Percentiles rank a stretch among this genome's conserved stretches.
Evolutionary conservation across 2,888 invertebrate genomes (phyloP).

Genomic region (Lissonota sp.): DNA sequence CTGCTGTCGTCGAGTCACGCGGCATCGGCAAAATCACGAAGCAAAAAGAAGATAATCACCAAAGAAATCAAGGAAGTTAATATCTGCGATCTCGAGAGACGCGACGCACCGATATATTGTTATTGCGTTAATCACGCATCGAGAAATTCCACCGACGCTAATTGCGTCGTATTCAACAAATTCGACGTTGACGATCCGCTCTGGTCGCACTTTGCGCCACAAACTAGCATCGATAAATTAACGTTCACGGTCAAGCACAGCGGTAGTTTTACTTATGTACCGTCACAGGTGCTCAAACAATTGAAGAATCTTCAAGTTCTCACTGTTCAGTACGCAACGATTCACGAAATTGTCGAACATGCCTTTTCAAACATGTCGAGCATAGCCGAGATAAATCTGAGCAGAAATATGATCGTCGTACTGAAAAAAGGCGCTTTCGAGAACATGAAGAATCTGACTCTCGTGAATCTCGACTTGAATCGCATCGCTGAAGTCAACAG

Average conservation of each 20-base stretch:
- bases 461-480: slow-evolving; percentile 91
- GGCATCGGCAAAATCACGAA: slow-evolving; percentile 70
- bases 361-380: slow-evolving; percentile 91
- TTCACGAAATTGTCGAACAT: slow-evolving; percentile 88
- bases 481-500: slow-evolving; percentile 89
- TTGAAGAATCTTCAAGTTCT: slow-evolving; percentile 88
- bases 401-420: slow-evolving; percentile 89
- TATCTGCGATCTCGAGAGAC: slow-evolving; percentile 86
- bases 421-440: slow-evolving; percentile 90
- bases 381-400: slow-evolving; percentile 88
- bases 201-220: slow-evolving; percentile 91
- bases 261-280: slow-evolving; percentile 89
- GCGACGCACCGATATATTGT: slow-evolving; percentile 87
- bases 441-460: slow-evolving; percentile 88
- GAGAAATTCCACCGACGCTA: slow-evolving; percentile 88
- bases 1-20: slow-evolving; percentile 55
- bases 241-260: slow-evolving; percentile 90
- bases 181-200: slow-evolving; percentile 89
- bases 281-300: slow-evolving; percentile 88
- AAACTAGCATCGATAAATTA: slow-evolving; percentile 89
- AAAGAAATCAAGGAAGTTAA: slow-evolving; percentile 81
- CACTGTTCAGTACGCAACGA: slow-evolving; percentile 90
- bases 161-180: slow-evolving; percentile 91
- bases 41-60: slow-evolving; percentile 72
- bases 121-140: slow-evolving; percentile 86